A percentile compares a stretch with the other conserved stretches of the same genome.
Evolutionary conservation across 2,888 invertebrate genomes (phyloP).

Genomic region (Tenthredo distinguenda): DNA sequence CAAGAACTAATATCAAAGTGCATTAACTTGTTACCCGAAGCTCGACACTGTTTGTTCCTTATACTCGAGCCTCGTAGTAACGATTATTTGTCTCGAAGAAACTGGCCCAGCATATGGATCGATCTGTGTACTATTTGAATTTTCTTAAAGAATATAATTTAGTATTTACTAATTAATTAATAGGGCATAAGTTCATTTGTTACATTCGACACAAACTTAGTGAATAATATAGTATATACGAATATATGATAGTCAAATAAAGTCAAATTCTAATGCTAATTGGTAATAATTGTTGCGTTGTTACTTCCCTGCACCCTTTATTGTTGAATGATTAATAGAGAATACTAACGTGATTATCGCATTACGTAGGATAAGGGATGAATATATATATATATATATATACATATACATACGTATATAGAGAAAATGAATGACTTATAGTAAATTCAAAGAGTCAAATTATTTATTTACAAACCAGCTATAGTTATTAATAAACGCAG

Average conservation of each 20-base stretch:
- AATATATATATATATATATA: no score
- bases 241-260: background rate
- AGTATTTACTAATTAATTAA: background rate
- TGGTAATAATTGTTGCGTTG: background rate
- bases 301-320: background rate
- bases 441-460: conserved; percentile 76
- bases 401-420: background rate
- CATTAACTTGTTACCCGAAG: conserved; percentile 4
- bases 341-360: background rate
- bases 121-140: background rate
- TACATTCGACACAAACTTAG: background rate
- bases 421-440: conserved; percentile 20
- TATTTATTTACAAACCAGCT: conserved; percentile 78
- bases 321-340: background rate
- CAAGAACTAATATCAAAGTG: background rate
- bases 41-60: conserved; percentile 3
- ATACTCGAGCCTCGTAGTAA: conserved; percentile 26
- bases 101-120: background rate
- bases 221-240: background rate
- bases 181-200: conserved; percentile 1
- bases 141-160: background rate
- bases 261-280: background rate
- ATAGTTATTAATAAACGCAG: conserved; percentile 74
- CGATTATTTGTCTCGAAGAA: background rate
- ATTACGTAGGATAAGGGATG: no score